phyloP scores from a whole-genome alignment of 1,140 invertebrate genomes.

The Archivesica marissinica region DNA sequence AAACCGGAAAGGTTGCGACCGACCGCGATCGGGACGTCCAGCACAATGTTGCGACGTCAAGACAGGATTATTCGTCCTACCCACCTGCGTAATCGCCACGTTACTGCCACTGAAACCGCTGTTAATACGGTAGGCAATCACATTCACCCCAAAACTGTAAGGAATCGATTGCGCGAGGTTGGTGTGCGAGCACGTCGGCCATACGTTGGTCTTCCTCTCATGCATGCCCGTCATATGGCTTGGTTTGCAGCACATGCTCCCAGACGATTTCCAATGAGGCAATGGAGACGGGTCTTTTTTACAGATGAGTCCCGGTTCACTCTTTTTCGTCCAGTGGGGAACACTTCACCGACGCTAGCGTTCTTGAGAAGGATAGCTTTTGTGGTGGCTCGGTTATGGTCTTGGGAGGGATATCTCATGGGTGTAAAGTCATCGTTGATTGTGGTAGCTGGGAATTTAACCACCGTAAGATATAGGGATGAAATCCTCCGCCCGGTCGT shows the following conservation, averaged over 20 bases:
- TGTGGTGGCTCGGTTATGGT: too few relatives aligned
- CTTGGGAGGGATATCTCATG: conserved; percentile 10
- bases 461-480: neutral
- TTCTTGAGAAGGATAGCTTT: conserved; percentile 6
- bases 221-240: neutral
- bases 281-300: conserved; percentile 33
- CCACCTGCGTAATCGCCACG: conserved; percentile 16
- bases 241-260: conserved; percentile 19
- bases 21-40: neutral
- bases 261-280: conserved; percentile 15
- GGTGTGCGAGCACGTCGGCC: neutral
- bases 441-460: conserved; percentile 10
- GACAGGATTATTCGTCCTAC: conserved; percentile 9
- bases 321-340: conserved; percentile 13
- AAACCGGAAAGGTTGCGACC: conserved; percentile 22
- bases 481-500: neutral
- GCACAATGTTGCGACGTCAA: conserved; percentile 6
- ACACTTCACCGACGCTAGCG: conserved; percentile 17
- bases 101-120: conserved; percentile 18
- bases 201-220: conserved; percentile 6
- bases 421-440: conserved; percentile 26
- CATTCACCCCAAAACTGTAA: conserved; percentile 26
- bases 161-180: conserved; percentile 9
- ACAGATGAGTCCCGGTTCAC: conserved; percentile 26
- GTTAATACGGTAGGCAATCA: conserved; percentile 11